phyloP scores from a whole-genome alignment of 37 sponge, comb jelly and placozoan species.

The Chondrosia reniformis region DNA sequence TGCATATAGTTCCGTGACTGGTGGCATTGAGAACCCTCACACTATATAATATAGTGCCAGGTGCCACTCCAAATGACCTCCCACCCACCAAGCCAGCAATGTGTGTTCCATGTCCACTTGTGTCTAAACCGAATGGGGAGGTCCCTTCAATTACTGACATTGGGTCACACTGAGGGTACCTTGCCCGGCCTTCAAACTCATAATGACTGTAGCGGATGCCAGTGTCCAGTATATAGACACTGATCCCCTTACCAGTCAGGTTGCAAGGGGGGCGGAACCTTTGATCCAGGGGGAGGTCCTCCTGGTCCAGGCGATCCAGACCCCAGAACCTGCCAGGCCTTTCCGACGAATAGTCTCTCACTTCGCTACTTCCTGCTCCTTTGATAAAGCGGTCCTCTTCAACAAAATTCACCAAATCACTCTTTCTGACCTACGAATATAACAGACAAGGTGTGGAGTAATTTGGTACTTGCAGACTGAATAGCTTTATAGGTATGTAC shows the following conservation, averaged over 20 bases:
- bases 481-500: too few relatives aligned
- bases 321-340: conserved; percentile 39
- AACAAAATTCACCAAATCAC: conserved; percentile 24
- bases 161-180: conserved; percentile 48
- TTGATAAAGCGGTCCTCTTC: conserved; percentile 41
- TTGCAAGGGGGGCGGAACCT: conserved; percentile 30
- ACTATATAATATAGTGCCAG: conserved; percentile 48
- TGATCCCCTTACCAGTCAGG: conserved; percentile 64
- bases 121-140: conserved; percentile 28
- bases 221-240: conserved; percentile 76
- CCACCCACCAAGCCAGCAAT: conserved; percentile 71
- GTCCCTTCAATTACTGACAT: background rate
- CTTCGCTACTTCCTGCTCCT: background rate
- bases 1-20: conserved; percentile 9
- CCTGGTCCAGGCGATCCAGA: conserved; percentile 56
- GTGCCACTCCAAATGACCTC: conserved; percentile 49
- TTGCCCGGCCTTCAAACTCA: conserved; percentile 45
- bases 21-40: conserved; percentile 55
- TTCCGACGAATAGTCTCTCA: background rate
- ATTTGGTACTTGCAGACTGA: too few relatives aligned
- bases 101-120: conserved; percentile 64
- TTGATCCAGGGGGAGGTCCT: conserved; percentile 1
- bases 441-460: too few relatives aligned
- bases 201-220: conserved; percentile 51
- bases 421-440: background rate